Percentiles rank a stretch among this genome's conserved stretches.
Evolutionary conservation across 1,140 invertebrate species (phyloP).

Genomic region (Calosoma granatense): DNA sequence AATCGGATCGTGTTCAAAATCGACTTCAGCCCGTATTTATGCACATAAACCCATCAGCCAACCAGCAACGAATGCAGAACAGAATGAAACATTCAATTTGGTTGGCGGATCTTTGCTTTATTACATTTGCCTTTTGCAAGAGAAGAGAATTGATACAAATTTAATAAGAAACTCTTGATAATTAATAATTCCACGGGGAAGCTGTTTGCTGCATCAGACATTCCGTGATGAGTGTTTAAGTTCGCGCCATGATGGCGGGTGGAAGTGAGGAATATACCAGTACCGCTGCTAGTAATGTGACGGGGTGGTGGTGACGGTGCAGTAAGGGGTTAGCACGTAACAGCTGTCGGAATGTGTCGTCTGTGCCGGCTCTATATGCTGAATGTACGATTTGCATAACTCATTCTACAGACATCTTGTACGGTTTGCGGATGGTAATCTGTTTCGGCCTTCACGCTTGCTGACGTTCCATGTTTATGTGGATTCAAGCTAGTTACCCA

Average conservation of each 20-base stretch:
- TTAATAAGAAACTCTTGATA: neutral
- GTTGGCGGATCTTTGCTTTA: neutral
- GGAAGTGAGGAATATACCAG: too few species aligned
- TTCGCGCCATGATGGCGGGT: neutral
- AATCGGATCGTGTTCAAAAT: too few species aligned
- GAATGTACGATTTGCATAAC: neutral
- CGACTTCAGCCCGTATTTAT: too few species aligned
- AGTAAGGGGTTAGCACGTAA: too few species aligned
- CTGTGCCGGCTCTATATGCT: neutral
- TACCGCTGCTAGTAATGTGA: too few species aligned
- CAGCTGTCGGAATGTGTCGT: neutral
- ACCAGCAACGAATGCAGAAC: too few species aligned
- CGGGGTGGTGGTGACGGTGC: too few species aligned
- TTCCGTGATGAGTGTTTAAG: too few species aligned
- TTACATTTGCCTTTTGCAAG: neutral
- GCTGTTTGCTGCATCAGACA: neutral
- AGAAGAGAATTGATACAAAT: neutral
- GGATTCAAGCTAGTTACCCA: too few species aligned
- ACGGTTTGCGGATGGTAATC: neutral
- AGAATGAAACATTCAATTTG: neutral
- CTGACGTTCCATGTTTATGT: neutral
- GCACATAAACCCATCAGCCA: too few species aligned
- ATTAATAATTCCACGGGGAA: neutral
- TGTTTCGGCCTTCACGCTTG: neutral
- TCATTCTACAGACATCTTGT: neutral